Evolutionary conservation across 2,888 invertebrate species (phyloP), one percentile per base, ranked within the genome.

Genomic region (Alentia gelatinosa): DNA sequence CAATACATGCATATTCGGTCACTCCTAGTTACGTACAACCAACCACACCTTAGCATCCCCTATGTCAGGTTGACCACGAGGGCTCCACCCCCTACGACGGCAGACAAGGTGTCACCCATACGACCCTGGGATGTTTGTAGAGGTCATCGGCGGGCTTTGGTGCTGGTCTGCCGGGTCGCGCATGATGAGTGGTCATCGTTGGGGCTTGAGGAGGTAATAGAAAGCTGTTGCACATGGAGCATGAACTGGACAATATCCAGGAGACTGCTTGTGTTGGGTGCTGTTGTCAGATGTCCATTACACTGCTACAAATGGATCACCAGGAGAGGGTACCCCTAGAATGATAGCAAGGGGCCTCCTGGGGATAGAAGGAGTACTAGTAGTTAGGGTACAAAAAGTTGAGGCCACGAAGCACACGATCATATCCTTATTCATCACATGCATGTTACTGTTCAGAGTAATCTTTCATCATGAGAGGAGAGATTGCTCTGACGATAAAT

Each of bases 171-270:
- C n/a, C 15, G 15, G 79, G 35, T 39, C 37, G 33, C 30, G 12
- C 26, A 68, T 68, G 68, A 68, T 30, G 68, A 68, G 79, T 79
- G 79, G 79, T 79, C 79, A 79, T 39, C 26, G 26, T 79, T 15
- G 63, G 63, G 23, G 63, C 23, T 5, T n/a, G 63, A 9, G 47
- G 47, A 12, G 47, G 19, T 9, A 47, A 19, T 47, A 5, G 63
- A 5, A n/a, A 12, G 15, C 63, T 63, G 79, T n/a, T 79, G 79
- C 1, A 79, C 79, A 39, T 37, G 56, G 68, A 79, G 37, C 37
- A 39, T 39, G 79, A 37, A 39, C 9, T 79, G 79, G 79, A 79
- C 79, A 79, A 79, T 79, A n/a, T 79, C 79, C 79, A 33, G 12
- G 63, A 23, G 39, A 4, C 15, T 79, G 79, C 37, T 30, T 68